Conservation (phyloP, 2,888 invertebrate genomes). For the Schizaphis graminum region DNA sequence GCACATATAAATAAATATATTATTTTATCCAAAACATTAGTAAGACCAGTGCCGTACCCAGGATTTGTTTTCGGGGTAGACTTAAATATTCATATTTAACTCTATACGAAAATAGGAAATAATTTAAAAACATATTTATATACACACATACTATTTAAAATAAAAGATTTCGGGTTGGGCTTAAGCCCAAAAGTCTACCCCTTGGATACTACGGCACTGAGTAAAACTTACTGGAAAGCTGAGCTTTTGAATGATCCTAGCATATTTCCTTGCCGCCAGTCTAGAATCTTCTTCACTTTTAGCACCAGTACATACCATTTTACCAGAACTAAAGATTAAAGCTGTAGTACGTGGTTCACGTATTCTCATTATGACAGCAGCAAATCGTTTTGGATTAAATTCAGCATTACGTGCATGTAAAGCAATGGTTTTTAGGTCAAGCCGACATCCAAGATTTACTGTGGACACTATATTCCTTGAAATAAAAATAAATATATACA, state of each 20-base stretch:
- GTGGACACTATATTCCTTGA: conserved; percentile 96
- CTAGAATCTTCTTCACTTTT: conserved; percentile 86
- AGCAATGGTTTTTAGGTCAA: conserved; percentile 97
- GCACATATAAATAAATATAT: background rate
- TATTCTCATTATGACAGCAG: conserved; percentile 96
- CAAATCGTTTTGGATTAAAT: conserved; percentile 99
- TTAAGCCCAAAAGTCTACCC: too few relatives aligned
- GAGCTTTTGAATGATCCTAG: conserved; percentile 84
- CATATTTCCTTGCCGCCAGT: conserved; percentile 85
- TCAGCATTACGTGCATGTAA: conserved; percentile 98
- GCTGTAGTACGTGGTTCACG: conserved; percentile 90
- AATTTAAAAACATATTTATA: too few relatives aligned
- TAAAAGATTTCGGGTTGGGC: too few relatives aligned
- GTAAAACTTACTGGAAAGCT: conserved; percentile 77
- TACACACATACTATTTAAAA: too few relatives aligned
- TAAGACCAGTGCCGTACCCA: too few relatives aligned
- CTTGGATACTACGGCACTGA: too few relatives aligned
- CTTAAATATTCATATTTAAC: too few relatives aligned
- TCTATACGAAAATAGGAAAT: too few relatives aligned
- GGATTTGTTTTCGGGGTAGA: too few relatives aligned
- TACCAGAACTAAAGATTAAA: conserved; percentile 86
- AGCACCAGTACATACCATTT: conserved; percentile 90
- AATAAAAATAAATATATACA: conserved; percentile 36
- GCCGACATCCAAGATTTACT: conserved; percentile 93
- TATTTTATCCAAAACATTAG: background rate